Base-by-base conservation (phyloP, 2,797 vertebrate genomes). In the Dallia pectoralis region DNA sequence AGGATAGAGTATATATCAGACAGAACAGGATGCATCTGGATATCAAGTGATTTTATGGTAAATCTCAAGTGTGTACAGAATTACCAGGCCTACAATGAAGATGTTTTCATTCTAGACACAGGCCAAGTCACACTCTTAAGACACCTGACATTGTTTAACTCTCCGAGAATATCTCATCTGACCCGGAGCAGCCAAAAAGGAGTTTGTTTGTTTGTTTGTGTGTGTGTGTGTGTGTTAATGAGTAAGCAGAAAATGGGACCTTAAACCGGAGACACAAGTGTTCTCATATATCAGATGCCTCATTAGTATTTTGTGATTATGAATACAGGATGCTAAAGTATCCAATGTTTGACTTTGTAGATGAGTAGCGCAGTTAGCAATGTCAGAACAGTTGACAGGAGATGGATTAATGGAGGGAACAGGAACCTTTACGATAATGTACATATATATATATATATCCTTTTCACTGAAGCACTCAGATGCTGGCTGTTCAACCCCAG, bases 121-220 rank as follows among this genome's bases (percentile, higher is more conserved):
- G 7, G 19, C 9, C 49, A 53, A 19, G 19, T 53, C 49, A 53
- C 33, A 36, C 33, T 53, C n/a, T n/a, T n/a, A 19, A 53, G 49
- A 18, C 19, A 53, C 19, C 19, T 8, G 19, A 53, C 49, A 18
- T 22, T 87, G 84, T 86, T 80, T 79, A 69, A 22, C 66, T 71
- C 61, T 44, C 14, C 15, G 1, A 53, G 49, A 19, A 51, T 56
- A 40, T 25, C 61, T 62, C 1, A 30, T 67, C n/a, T 70, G 80
- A 84, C 70, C 74, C 76, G 67, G 40, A 80, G 5, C 81, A 62
- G 82, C 68, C 82, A 87, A n/a, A n/a, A n/a, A n/a, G n/a, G n/a
- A n/a, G 70, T 63, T 12, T 7, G 29, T 70, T 18, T 11, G 16
- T 70, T 40, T n/a, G 25, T 18, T 14, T 27, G 63, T 69, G 27